Base-by-base conservation (phyloP, 2,888 invertebrate species). In the Diabrotica balteata region DNA sequence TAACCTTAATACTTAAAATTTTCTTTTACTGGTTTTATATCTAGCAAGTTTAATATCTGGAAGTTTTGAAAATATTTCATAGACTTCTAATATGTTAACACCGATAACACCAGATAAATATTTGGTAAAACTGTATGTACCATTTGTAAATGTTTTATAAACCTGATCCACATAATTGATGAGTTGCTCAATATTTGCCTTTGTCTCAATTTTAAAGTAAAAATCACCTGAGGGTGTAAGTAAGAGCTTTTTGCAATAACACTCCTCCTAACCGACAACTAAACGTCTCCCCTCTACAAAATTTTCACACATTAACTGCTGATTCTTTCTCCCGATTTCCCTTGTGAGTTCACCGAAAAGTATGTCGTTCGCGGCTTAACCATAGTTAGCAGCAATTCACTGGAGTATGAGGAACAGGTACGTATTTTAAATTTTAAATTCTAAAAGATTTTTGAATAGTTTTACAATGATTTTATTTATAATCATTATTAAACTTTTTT, bases 321-420 rank as follows among this genome's bases (percentile, higher is more conserved):
- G 72, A 72, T 72, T 72, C 72, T 72, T 72, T 70, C 72, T 62
- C 65, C 59, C 72, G 63, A 72, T 72, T 72, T 72, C 72, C 72
- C 72, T 67, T 63, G 72, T 62, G 72, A 57, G 63, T 72, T 72
- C 65, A 45, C 66, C 70, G 58, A 61, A 72, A 72, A 72, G 70
- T 72, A 70, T 72, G 72, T 72, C 72, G 72, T 72, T 70, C 55
- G 50, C 63, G 63, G 70, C 70, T 72, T 68, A 72, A 70, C 72
- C 70, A 63, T 71, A 72, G 72, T 72, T 72, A 72, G 72, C 72
- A 68, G 72, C 72, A 73, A 74, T 75, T 73, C 72, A 73, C 72
- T 65, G 57, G 66, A 65, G 65, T 64, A 72, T 70, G 70, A 72
- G 62, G 67, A 68, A 70, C 77, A 73, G 76, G 71, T 71, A 71